These are phyloP conservation scores for Xenops minutus DNA, from an alignment of 2,797 vertebrate genomes.

Conservation along the genomic window DNA sequence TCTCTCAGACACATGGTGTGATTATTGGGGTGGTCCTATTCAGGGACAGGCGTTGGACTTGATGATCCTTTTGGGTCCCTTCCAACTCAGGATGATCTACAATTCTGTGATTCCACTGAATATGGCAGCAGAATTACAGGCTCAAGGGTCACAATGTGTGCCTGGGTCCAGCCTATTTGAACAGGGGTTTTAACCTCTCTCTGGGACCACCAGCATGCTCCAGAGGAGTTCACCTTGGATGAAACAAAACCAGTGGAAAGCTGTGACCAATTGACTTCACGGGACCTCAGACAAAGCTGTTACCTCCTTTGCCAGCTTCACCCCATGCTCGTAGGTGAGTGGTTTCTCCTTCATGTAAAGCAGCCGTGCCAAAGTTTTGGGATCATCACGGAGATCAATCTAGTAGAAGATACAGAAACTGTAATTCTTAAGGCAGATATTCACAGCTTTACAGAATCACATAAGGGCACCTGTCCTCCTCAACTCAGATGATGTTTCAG, in stretches of 20 bases:
- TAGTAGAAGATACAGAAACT: slow-evolving; percentile 47
- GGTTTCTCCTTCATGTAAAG: slow-evolving; percentile 90
- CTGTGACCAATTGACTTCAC: accelerated
- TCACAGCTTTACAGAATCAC: not conserved
- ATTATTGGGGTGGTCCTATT: not conserved
- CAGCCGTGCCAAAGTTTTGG: slow-evolving; percentile 87
- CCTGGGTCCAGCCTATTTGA: not conserved
- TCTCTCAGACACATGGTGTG: not conserved
- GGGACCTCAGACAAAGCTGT: not conserved
- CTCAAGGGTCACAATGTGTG: not conserved
- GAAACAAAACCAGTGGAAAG: not conserved
- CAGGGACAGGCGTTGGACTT: not conserved
- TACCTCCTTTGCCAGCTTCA: slow-evolving; percentile 88
- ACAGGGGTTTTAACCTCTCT: not conserved
- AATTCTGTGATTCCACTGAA: not conserved
- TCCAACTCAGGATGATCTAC: no score
- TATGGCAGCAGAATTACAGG: not conserved
- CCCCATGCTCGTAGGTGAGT: slow-evolving; percentile 85
- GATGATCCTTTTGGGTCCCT: not conserved
- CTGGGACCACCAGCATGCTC: accelerated
- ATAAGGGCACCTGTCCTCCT: not conserved
- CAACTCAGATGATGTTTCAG: not conserved
- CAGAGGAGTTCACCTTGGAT: not conserved
- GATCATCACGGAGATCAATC: slow-evolving; percentile 88
- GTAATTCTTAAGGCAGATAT: not conserved